phyloP scores from a whole-genome alignment of 2,888 invertebrate species.

The Lepidochitona cinerea region DNA sequence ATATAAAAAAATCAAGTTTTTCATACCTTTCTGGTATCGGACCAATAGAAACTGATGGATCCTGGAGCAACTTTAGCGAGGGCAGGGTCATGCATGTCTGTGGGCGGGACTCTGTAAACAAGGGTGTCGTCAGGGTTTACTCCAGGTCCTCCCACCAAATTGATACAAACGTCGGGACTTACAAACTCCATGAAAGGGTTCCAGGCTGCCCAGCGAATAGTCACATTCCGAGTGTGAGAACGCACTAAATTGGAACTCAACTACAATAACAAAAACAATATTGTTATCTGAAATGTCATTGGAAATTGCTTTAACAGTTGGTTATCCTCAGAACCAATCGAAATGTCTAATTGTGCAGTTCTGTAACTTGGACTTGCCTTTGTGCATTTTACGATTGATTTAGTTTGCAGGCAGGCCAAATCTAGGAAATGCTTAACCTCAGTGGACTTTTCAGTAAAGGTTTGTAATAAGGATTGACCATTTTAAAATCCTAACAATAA shows the following conservation, averaged over 20 bases:
- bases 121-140: conserved; percentile 70
- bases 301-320: too few species aligned
- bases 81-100: conserved; percentile 51
- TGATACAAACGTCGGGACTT: conserved; percentile 46
- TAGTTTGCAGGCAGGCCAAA: too few species aligned
- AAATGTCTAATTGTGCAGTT: too few species aligned
- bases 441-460: too few species aligned
- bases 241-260: conserved; percentile 41
- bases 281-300: too few species aligned
- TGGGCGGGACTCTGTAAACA: conserved; percentile 67
- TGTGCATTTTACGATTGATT: too few species aligned
- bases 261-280: conserved; percentile 22
- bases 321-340: too few species aligned
- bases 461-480: too few species aligned
- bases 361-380: too few species aligned
- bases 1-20: too few species aligned
- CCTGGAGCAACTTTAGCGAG: conserved; percentile 51
- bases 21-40: conserved; percentile 1
- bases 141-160: conserved; percentile 69
- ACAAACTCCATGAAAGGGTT: conserved; percentile 65
- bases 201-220: conserved; percentile 72
- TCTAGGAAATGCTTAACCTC: too few species aligned
- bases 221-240: conserved; percentile 53
- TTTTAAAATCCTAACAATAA: too few species aligned
- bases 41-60: conserved; percentile 17